These are phyloP conservation scores for Xenopus laevis DNA, from an alignment of 2,113 vertebrate species.

Conservation along the genomic window DNA sequence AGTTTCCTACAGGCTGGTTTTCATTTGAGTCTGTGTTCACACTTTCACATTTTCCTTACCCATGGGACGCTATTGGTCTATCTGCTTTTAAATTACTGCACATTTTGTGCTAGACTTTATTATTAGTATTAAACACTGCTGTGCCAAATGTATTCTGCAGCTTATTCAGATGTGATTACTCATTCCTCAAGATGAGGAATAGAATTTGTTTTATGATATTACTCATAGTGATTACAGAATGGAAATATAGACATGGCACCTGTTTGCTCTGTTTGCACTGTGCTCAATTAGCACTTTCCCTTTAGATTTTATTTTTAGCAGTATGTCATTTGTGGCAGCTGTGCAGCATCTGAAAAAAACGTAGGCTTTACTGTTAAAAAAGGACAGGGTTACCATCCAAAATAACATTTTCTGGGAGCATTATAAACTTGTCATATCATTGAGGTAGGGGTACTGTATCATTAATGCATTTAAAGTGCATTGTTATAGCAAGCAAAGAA, in stretches of 20 bases:
- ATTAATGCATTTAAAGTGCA: not conserved
- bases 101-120: too few relatives aligned
- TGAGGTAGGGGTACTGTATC: not conserved
- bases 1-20: too few relatives aligned
- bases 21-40: too few relatives aligned
- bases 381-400: not conserved
- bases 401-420: not conserved
- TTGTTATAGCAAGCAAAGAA: not conserved
- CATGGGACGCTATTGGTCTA: too few relatives aligned
- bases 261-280: not conserved
- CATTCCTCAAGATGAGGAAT: not conserved
- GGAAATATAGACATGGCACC: not conserved
- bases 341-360: not conserved
- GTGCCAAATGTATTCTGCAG: not conserved
- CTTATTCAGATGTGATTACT: not conserved
- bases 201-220: too few relatives aligned
- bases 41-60: too few relatives aligned
- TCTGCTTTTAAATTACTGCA: too few relatives aligned
- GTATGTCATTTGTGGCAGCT: not conserved
- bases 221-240: not conserved
- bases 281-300: not conserved
- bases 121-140: too few relatives aligned
- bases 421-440: not conserved
- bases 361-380: not conserved
- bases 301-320: conserved; percentile 2